phyloP scores from a whole-genome alignment of 2,797 vertebrate genomes.

The Apogon talboti region DNA sequence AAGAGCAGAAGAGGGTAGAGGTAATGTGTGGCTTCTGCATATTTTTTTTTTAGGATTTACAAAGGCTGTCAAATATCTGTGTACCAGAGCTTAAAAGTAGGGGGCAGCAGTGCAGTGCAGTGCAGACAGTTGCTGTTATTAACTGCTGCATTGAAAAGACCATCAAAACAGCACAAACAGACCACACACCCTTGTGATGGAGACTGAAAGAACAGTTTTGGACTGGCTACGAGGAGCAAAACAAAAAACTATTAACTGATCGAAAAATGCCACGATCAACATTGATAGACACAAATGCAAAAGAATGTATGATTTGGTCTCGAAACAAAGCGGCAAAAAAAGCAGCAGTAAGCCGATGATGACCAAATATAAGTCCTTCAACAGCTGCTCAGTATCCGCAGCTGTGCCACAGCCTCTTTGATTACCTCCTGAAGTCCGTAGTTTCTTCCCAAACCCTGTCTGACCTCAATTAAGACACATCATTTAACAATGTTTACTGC shows the following conservation, averaged over 20 bases:
- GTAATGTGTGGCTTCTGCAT: slow-evolving; percentile 28
- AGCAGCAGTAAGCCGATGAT: slow-evolving; percentile 3
- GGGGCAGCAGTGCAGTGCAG: slow-evolving; percentile 67
- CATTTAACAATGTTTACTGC: no score
- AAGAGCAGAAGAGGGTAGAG: slow-evolving; percentile 10
- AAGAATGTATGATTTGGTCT: slow-evolving; percentile 17
- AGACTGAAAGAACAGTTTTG: slow-evolving; percentile 28
- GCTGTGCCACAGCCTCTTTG: slow-evolving; percentile 34
- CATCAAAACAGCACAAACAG: slow-evolving; percentile 40
- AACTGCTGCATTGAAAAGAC: slow-evolving; percentile 40
- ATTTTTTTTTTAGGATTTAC: slow-evolving; percentile 3
- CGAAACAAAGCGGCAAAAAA: not conserved
- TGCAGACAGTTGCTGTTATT: slow-evolving; percentile 32
- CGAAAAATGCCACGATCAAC: slow-evolving; percentile 1
- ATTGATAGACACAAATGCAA: slow-evolving; percentile 8
- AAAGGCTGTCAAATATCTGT: slow-evolving; percentile 20
- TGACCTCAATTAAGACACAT: not conserved
- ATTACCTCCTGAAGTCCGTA: slow-evolving; percentile 40
- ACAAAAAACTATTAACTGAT: slow-evolving; percentile 1
- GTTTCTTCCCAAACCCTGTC: no score
- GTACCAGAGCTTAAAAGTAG: slow-evolving; percentile 57
- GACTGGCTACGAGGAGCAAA: no score
- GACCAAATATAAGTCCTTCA: slow-evolving; percentile 29
- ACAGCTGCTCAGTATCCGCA: slow-evolving; percentile 44
- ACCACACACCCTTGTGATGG: slow-evolving; percentile 15